phyloP scores from a whole-genome alignment of 2,888 invertebrate genomes.

The Chymomyza amoena region DNA sequence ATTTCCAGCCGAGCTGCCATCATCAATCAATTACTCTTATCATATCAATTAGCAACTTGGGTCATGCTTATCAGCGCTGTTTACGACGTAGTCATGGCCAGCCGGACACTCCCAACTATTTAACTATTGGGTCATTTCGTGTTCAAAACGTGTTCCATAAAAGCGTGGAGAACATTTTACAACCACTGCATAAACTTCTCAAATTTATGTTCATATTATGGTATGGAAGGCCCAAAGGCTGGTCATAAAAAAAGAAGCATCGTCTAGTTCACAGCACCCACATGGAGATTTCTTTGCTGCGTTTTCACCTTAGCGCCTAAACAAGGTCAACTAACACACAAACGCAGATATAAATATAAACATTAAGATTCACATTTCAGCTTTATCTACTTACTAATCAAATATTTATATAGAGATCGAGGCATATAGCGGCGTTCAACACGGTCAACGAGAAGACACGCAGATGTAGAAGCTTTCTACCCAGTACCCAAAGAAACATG shows the following conservation, averaged over 20 bases:
- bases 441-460: neutral
- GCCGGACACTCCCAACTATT: neutral
- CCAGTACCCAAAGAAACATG: neutral
- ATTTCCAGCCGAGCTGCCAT: too few species aligned
- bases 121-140: neutral
- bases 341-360: conserved; percentile 18
- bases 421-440: neutral
- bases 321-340: conserved; percentile 53
- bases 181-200: neutral
- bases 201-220: neutral
- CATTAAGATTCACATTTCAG: neutral
- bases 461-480: neutral
- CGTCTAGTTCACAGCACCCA: neutral
- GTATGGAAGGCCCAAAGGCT: neutral
- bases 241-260: neutral
- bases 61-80: neutral
- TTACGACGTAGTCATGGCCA: neutral
- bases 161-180: neutral
- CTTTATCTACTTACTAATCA: conserved; percentile 65
- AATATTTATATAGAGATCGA: conserved; percentile 49
- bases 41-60: neutral
- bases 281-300: neutral
- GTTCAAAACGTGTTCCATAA: neutral
- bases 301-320: conserved; percentile 58
- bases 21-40: neutral